phyloP scores from a whole-genome alignment of 2,797 vertebrate species.

The Agapornis canus region DNA sequence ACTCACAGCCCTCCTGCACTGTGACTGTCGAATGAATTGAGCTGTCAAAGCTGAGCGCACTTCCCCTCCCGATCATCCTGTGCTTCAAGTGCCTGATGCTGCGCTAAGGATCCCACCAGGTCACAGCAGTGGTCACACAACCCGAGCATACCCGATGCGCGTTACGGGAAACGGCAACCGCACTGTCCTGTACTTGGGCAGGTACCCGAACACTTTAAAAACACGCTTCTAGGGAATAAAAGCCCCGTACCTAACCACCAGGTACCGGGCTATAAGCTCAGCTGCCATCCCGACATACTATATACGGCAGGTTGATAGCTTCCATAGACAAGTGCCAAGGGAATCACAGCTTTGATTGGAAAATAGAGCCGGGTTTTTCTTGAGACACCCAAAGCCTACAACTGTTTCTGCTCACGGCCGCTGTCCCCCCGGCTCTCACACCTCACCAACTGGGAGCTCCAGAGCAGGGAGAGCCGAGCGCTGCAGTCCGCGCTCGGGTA shows the following conservation, averaged over 20 bases:
- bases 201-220: neutral
- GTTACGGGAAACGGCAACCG: neutral
- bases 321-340: accelerated
- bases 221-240: accelerated
- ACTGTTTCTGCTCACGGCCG: neutral
- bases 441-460: neutral
- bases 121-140: neutral
- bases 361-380: neutral
- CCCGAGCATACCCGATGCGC: accelerated
- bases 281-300: accelerated
- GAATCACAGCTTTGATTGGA: neutral
- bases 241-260: accelerated
- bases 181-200: neutral
- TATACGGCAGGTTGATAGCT: accelerated
- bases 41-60: neutral
- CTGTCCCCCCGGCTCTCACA: neutral
- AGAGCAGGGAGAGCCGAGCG: neutral
- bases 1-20: neutral
- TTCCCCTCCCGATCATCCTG: accelerated
- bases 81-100: accelerated
- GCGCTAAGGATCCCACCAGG: neutral
- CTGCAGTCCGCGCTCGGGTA: neutral
- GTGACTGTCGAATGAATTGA: neutral
- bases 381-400: neutral
- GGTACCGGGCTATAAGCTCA: neutral